phyloP scores from a whole-genome alignment of 1,140 invertebrate species.

The Drosophila chauvacae region DNA sequence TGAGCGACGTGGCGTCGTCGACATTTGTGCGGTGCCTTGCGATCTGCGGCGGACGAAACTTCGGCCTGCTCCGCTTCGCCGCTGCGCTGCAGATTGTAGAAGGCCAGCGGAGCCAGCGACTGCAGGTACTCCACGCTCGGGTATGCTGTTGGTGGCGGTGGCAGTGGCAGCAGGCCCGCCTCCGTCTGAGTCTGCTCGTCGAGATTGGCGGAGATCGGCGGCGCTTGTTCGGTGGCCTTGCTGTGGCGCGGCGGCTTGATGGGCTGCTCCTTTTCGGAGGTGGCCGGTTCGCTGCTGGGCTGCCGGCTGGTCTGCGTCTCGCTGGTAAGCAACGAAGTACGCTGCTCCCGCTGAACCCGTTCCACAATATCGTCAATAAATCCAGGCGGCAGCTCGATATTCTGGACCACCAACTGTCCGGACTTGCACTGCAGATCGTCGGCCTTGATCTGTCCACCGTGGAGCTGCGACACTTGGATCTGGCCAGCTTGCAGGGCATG shows the following conservation, averaged over 20 bases:
- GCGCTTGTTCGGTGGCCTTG: constrained; percentile 69
- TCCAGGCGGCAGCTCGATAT: constrained; percentile 88
- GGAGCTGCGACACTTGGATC: constrained; percentile 91
- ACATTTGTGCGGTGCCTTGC: constrained; percentile 71
- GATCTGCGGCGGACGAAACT: constrained; percentile 29
- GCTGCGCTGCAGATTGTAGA: constrained; percentile 84
- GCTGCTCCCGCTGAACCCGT: constrained; percentile 71
- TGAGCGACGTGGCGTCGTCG: constrained; percentile 72
- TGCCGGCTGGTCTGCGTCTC: constrained; percentile 79
- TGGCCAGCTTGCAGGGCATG: constrained; percentile 91
- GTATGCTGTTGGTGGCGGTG: constrained; percentile 85
- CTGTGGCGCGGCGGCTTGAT: constrained; percentile 73
- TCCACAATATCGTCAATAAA: constrained; percentile 87
- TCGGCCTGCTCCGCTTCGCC: constrained; percentile 80
- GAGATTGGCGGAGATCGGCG: constrained; percentile 39
- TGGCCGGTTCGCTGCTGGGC: constrained; percentile 63
- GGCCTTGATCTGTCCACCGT: constrained; percentile 87
- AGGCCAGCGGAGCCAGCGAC: constrained; percentile 82
- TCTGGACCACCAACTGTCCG: constrained; percentile 87
- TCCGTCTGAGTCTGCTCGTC: constrained; percentile 81
- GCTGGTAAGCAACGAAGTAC: constrained; percentile 51
- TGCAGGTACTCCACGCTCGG: constrained; percentile 86
- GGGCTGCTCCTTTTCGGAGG: constrained; percentile 60
- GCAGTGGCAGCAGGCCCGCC: constrained; percentile 86
- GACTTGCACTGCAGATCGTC: constrained; percentile 87